Base-by-base conservation (phyloP, 2,888 invertebrate genomes). In the Plebejus argus region DNA sequence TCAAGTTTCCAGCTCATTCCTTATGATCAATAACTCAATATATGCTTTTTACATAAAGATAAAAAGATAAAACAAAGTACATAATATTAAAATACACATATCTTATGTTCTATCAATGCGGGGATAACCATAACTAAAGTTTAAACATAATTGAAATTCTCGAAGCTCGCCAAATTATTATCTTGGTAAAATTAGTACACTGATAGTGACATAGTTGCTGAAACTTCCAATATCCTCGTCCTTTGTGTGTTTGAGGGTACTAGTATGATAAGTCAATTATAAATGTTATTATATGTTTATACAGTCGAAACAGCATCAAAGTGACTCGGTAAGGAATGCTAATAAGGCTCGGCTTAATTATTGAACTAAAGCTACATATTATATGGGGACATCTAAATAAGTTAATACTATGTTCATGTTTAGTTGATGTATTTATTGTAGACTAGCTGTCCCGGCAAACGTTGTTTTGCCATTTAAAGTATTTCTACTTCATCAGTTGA, bases 161-260 rank as follows among this genome's bases (percentile, higher is more conserved):
- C 20, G 28, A 33, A 28, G 49, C 15, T 8, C 56, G 20, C 53
- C 10, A 12, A 56, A 56, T 53, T 33, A 76, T 56, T n/a, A 53
- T 61, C 61, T 39, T 56, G 20, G 23, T 58, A 77, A 82, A 86
- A 86, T 87, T 89, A 91, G 35, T 77, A 56, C 39, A 28, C 39
- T 91, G 92, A 90, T 91, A 92, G 91, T 92, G 92, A 92, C 91
- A 86, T 88, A 87, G 86, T 86, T 90, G 89, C 90, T 90, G 88
- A 89, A 92, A 93, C 89, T 92, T 91, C 85, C 86, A 87, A 87
- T 89, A 86, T 87, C 83, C 80, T 86, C 84, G 87, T 89, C 90
- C 90, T 91, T 88, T 89, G 91, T 91, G 90, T 89, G 87, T 90
- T 89, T 88, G 88, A 91, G 88, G 91, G 88, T 90, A 78, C 77